Conservation (phyloP, 2,888 invertebrate genomes). For the Darwinula stevensoni region DNA sequence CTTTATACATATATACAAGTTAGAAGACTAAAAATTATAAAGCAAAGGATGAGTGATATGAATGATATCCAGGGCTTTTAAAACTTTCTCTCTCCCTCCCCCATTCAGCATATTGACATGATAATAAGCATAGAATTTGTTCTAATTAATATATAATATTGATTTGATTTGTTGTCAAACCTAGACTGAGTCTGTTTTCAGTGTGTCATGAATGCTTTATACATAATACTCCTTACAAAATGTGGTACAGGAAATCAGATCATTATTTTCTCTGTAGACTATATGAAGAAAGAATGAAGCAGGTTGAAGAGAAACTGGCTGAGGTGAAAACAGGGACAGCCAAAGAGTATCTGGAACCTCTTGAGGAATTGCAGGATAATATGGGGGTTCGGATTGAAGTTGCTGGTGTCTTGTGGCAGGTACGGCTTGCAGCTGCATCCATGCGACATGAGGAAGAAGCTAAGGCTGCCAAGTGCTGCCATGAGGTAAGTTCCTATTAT, state of each 20-base stretch:
- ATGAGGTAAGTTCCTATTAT: too few relatives aligned
- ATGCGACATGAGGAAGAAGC: slow-evolving; percentile 67
- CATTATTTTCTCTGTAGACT: slow-evolving; percentile 22
- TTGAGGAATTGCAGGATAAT: slow-evolving; percentile 58
- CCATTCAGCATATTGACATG: too few relatives aligned
- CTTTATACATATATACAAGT: too few relatives aligned
- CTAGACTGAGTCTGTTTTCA: not conserved
- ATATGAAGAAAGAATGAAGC: slow-evolving; percentile 50
- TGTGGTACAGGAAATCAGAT: too few relatives aligned
- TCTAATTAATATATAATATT: too few relatives aligned
- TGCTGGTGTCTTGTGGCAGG: slow-evolving; percentile 50
- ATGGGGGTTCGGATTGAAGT: slow-evolving; percentile 60
- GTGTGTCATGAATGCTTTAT: slow-evolving; percentile 1
- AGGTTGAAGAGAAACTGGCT: slow-evolving; percentile 51
- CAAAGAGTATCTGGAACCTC: slow-evolving; percentile 56
- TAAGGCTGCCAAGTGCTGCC: slow-evolving; percentile 60
- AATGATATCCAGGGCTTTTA: too few relatives aligned
- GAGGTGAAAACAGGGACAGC: slow-evolving; percentile 63
- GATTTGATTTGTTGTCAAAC: not conserved
- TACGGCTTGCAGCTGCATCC: slow-evolving; percentile 46
- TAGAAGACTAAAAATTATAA: too few relatives aligned
- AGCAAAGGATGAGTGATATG: too few relatives aligned
- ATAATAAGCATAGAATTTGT: too few relatives aligned
- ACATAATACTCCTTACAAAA: too few relatives aligned
- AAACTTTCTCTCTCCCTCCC: too few relatives aligned